Percentiles rank a stretch among this genome's conserved stretches.
Conservation (phyloP, 2,113 vertebrate species). For the Ifrita kowaldi region DNA sequence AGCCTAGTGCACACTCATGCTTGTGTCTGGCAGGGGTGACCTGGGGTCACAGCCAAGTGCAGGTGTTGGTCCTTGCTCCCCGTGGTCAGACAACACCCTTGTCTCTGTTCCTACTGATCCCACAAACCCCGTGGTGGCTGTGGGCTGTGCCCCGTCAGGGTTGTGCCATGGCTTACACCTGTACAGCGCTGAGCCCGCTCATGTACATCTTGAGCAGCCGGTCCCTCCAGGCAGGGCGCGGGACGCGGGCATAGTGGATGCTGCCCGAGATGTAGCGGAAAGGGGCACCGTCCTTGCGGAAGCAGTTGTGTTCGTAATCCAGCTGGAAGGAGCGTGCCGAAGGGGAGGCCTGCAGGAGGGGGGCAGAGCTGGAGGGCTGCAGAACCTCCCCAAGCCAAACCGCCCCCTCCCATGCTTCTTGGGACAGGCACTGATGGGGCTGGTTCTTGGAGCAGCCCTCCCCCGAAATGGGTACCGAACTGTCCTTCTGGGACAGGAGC, state of each 20-base stretch:
- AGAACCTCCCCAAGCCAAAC: neutral
- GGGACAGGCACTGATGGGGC: neutral
- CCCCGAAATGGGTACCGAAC: neutral
- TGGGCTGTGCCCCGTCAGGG: neutral
- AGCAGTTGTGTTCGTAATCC: conserved; percentile 81
- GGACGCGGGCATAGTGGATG: conserved; percentile 90
- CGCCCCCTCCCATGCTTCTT: fast-evolving
- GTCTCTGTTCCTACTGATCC: neutral
- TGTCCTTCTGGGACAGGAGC: neutral
- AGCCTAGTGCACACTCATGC: neutral
- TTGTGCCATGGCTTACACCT: conserved; percentile 78
- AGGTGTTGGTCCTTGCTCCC: neutral
- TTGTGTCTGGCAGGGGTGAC: neutral
- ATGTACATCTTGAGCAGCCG: conserved; percentile 91
- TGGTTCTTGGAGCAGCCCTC: neutral
- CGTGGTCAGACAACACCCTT: neutral
- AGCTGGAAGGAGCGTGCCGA: conserved; percentile 76
- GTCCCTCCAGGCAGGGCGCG: conserved; percentile 86
- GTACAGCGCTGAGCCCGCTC: conserved; percentile 87
- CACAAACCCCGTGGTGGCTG: neutral
- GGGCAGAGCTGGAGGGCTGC: neutral
- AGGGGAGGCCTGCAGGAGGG: neutral
- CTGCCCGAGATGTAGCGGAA: conserved; percentile 94
- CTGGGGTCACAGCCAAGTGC: neutral
- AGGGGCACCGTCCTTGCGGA: conserved; percentile 82